phyloP scores from a whole-genome alignment of 2,888 invertebrate species.

The Onchidella celtica region DNA sequence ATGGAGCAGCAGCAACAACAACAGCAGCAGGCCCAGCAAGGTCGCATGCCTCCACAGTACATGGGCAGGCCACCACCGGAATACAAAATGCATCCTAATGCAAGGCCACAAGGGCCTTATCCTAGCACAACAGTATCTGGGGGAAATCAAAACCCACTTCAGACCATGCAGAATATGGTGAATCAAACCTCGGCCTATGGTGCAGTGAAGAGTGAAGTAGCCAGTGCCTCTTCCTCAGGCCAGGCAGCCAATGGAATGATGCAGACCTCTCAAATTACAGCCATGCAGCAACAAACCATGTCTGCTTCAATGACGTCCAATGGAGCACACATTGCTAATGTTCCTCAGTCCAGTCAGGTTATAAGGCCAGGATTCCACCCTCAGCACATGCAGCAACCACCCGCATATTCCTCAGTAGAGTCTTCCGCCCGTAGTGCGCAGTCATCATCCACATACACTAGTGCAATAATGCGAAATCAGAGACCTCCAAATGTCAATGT shows the following conservation, averaged over 20 bases:
- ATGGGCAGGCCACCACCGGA: constrained; percentile 89
- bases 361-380: constrained; percentile 55
- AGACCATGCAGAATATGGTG: constrained; percentile 80
- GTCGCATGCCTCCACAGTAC: constrained; percentile 62
- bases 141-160: constrained; percentile 67
- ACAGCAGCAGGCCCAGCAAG: constrained; percentile 57
- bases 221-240: constrained; percentile 59
- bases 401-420: constrained; percentile 30
- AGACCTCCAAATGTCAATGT: constrained; percentile 84
- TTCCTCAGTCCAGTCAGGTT: constrained; percentile 51
- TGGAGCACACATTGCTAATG: constrained; percentile 38
- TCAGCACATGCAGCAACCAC: constrained; percentile 42
- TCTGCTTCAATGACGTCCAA: constrained; percentile 48
- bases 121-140: constrained; percentile 56
- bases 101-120: constrained; percentile 49
- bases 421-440: constrained; percentile 32
- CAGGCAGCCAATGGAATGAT: constrained; percentile 62
- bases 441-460: constrained; percentile 68
- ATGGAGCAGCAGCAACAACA: constrained; percentile 58
- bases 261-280: constrained; percentile 68
- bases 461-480: constrained; percentile 80
- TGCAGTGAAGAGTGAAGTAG: constrained; percentile 68
- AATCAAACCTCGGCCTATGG: constrained; percentile 82
- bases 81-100: constrained; percentile 83
- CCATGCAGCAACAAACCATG: constrained; percentile 62